phyloP scores from a whole-genome alignment of 2,113 vertebrate species.

The Tichodroma muraria region DNA sequence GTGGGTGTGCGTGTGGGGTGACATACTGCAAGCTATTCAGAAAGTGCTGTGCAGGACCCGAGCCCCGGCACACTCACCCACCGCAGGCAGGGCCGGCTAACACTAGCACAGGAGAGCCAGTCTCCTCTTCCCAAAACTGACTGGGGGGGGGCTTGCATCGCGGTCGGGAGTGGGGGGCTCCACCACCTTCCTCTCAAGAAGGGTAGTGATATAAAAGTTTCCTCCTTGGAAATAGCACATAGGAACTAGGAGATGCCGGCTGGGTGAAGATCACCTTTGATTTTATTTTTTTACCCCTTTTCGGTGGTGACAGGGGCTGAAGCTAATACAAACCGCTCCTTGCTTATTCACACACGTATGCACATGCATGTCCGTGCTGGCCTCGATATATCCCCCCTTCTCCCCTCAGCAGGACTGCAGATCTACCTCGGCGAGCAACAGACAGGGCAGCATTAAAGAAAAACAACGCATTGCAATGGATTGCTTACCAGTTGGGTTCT shows the following conservation, averaged over 20 bases:
- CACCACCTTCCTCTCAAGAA: not conserved
- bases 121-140: not conserved
- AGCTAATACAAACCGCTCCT: slow-evolving; percentile 44
- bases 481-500: slow-evolving; percentile 99
- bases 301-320: slow-evolving; percentile 1
- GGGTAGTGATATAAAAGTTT: slow-evolving; percentile 55
- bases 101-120: not conserved
- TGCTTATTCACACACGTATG: slow-evolving; percentile 64
- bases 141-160: not conserved
- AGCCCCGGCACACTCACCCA: not conserved
- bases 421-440: slow-evolving; percentile 77
- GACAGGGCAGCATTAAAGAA: slow-evolving; percentile 67
- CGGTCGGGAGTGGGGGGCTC: not conserved
- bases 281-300: not conserved
- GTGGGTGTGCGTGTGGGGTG: not conserved
- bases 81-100: slow-evolving; percentile 16
- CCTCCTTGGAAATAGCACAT: not conserved
- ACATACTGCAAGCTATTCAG: slow-evolving; percentile 54
- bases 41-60: slow-evolving; percentile 63
- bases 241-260: slow-evolving; percentile 15
- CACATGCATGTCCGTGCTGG: slow-evolving; percentile 61
- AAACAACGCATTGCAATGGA: slow-evolving; percentile 72
- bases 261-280: not conserved
- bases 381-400: slow-evolving; percentile 61
- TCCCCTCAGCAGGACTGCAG: slow-evolving; percentile 84